Evolutionary conservation across 2,797 vertebrate genomes (phyloP), one percentile per base, ranked within the genome.

Genomic region (Champsocephalus gunnari): DNA sequence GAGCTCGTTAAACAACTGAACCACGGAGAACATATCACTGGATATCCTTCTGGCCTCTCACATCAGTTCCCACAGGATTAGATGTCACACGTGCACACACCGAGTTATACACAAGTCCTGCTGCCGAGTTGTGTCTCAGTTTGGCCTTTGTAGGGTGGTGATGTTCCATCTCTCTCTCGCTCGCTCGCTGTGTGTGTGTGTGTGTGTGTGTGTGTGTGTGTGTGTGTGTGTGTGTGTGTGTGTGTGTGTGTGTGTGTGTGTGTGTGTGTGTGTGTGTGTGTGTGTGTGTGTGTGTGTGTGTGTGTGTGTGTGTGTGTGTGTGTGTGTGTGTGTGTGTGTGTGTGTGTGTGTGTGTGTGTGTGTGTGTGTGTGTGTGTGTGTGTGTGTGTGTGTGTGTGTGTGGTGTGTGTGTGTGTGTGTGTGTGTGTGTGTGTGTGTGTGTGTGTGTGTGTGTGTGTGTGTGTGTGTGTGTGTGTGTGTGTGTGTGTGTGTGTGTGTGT

Each of bases 61-160:
- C 62, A 64, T 63, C 59, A 85, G 78, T 92, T 93, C 90, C 88
- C 91, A 91, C 88, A 87, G 87, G 90, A 86, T 89, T 89, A 73
- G 75, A 83, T 86, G 73, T 88, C 81, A 53, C 84, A 88, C 65
- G 60, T 44, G 49, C 73, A 44, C 68, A 74, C 69, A 75, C 51
- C 24, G 19, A 65, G 47, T 73, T 70, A 66, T 67, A 71, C 78
- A 66, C 74, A 80, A 66, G 58, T 47, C 76, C 50, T 75, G 71
- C 77, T 65, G 73, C 57, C 65, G 54, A 83, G 84, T 87, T 88
- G 78, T 84, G 73, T 89, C 88, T 84, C 59, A 67, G 71, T 87
- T 83, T 77, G 51, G 78, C 68, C 87, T 92, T 90, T 89, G 86
- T 88, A 84, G 71, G 86, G 75, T 71, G 75, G 34, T 82, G 81